Conservation (phyloP, 2,113 vertebrate species). For the Gallinago media region DNA sequence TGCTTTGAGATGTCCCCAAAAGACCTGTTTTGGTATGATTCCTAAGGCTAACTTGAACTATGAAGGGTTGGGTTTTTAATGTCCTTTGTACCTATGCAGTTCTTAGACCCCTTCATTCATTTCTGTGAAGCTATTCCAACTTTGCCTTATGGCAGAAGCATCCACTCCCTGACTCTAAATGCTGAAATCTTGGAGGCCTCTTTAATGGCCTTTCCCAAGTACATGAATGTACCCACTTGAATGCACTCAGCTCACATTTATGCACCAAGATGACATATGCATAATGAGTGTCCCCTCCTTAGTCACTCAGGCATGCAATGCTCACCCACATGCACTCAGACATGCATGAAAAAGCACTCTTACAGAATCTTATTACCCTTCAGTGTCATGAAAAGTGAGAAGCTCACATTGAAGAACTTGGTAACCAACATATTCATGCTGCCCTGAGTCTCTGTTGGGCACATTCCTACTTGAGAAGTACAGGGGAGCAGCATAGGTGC, state of each 20-base stretch:
- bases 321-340: neutral
- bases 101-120: neutral
- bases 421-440: neutral
- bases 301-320: neutral
- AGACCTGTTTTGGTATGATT: neutral
- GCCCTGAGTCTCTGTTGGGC: neutral
- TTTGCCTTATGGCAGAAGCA: neutral
- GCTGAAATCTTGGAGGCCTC: neutral
- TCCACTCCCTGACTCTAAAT: neutral
- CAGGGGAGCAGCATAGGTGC: neutral
- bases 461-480: neutral
- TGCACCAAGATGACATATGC: neutral
- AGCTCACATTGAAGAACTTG: neutral
- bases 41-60: neutral
- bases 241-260: neutral
- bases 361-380: neutral
- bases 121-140: slow-evolving; percentile 6
- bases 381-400: neutral
- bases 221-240: neutral
- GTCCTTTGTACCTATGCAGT: neutral
- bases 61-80: neutral
- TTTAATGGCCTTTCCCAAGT: neutral
- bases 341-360: neutral
- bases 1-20: slow-evolving; percentile 27
- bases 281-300: neutral